Evolutionary conservation across 2,888 invertebrate genomes (phyloP).

Genomic region (Congeria kusceri): DNA sequence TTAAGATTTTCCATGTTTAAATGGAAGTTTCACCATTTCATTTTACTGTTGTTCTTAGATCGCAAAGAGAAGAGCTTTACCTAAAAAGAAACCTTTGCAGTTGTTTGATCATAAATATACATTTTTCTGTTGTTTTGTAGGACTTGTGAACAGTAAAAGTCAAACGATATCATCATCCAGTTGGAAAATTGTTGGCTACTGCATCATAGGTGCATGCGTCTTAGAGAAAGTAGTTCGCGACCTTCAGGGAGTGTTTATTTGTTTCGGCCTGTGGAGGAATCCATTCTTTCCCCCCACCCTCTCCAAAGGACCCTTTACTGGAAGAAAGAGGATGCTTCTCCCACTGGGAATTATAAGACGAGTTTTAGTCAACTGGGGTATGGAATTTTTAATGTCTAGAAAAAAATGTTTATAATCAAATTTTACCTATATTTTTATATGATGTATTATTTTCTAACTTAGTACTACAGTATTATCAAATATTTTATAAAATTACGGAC

Average conservation of each 20-base stretch:
- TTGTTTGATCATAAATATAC: not conserved
- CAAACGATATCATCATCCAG: constrained; percentile 54
- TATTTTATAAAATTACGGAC: too few species aligned
- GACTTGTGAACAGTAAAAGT: constrained; percentile 72
- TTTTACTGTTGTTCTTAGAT: not conserved
- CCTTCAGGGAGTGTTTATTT: constrained; percentile 78
- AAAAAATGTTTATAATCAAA: too few species aligned
- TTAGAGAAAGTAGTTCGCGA: constrained; percentile 78
- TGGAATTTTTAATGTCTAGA: constrained; percentile 33
- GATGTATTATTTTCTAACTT: too few species aligned
- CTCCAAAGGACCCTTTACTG: constrained; percentile 56
- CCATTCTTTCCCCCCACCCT: constrained; percentile 74
- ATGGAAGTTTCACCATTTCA: too few species aligned
- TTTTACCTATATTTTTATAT: too few species aligned
- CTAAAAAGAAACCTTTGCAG: too few species aligned
- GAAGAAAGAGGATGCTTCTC: constrained; percentile 69
- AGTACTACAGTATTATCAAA: too few species aligned
- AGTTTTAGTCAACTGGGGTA: constrained; percentile 79
- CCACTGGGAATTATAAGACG: constrained; percentile 76
- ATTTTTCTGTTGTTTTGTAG: constrained; percentile 37
- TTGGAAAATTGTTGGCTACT: constrained; percentile 75
- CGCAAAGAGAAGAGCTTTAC: too few species aligned
- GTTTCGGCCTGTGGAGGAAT: constrained; percentile 80
- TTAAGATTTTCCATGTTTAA: too few species aligned
- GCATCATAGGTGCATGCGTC: constrained; percentile 78